Evolutionary conservation across 2,113 vertebrate species (phyloP), one percentile per base, ranked within the genome.

Genomic region (Myotis yumanensis): DNA sequence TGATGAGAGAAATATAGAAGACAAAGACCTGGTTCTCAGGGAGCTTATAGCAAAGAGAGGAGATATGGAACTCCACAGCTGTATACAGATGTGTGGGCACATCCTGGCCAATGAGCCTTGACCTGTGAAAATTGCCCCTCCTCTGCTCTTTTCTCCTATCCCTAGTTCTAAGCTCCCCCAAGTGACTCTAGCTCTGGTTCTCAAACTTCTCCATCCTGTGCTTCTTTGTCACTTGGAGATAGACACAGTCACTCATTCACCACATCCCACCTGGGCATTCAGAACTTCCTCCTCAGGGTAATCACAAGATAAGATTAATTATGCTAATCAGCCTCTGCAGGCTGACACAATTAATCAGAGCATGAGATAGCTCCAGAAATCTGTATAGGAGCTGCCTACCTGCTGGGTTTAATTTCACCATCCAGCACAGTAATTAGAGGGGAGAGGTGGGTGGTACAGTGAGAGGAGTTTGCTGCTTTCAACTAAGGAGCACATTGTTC

Each of bases 251-350:
- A 77, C 66, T 89, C 86, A 92, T 28, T 95, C 64, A 28, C 69
- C 82, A 14, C 62, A 90, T 91, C 95, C 94, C 96, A 97, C 95
- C 96, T 97, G 92, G 93, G 94, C 91, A 93, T 92, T 89, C 95
- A 96, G 93, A 98, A 96, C 84, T 92, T 57, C 86, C 87, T 97
- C 95, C 97, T 98, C 89, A 52, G 96, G 95, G 96, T 97, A 97
- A 98, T 98, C 97, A 97, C 84, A 96, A 81, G 75, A 88, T 97
- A 96, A 97, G 97, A 96, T 98, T 98, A 97, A 98, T 98, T 98
- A 97, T 97, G 97, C 88, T 98, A 97, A 98, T 98, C 72, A 96
- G 83, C 79, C 91, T 96, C 96, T 97, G 72, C 94, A 97, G 93
- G 83, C 92, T 97, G 96, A 97, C 93, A 97, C 94, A 97, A 23